phyloP scores from a whole-genome alignment of 37 sponge, comb jelly and placozoan genomes.

The Theonella swinhoei region DNA sequence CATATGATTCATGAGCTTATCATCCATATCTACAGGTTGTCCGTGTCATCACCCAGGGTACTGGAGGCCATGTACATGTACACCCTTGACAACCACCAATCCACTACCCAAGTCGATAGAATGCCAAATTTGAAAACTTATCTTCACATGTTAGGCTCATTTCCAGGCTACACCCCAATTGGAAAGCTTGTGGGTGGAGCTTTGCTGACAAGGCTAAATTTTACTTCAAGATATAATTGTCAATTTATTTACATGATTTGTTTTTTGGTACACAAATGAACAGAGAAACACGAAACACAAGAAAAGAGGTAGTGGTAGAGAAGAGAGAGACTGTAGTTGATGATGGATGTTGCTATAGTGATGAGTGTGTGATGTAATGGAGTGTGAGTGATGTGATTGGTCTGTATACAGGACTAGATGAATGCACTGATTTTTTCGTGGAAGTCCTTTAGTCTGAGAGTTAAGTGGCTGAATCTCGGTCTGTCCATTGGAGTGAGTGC shows the following conservation, averaged over 20 bases:
- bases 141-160: too few species aligned
- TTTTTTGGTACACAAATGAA: neutral
- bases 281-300: too few species aligned
- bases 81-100: too few species aligned
- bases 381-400: constrained; percentile 4
- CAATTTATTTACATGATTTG: too few species aligned
- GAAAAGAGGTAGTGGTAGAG: neutral
- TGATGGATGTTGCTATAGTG: neutral
- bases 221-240: too few species aligned
- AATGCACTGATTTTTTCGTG: constrained; percentile 61
- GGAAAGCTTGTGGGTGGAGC: too few species aligned
- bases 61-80: constrained; percentile 17
- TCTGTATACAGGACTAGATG: constrained; percentile 29
- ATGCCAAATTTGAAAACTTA: too few species aligned
- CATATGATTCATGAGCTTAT: too few species aligned
- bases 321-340: neutral
- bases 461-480: constrained; percentile 84
- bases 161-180: too few species aligned
- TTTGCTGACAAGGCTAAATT: too few species aligned
- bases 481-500: constrained; percentile 85
- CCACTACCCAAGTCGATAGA: too few species aligned
- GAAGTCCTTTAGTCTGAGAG: constrained; percentile 78
- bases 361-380: neutral
- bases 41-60: constrained; percentile 42
- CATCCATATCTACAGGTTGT: constrained; percentile 2